Base-by-base conservation (phyloP, 2,797 vertebrate genomes). In the Ciconia nigra region DNA sequence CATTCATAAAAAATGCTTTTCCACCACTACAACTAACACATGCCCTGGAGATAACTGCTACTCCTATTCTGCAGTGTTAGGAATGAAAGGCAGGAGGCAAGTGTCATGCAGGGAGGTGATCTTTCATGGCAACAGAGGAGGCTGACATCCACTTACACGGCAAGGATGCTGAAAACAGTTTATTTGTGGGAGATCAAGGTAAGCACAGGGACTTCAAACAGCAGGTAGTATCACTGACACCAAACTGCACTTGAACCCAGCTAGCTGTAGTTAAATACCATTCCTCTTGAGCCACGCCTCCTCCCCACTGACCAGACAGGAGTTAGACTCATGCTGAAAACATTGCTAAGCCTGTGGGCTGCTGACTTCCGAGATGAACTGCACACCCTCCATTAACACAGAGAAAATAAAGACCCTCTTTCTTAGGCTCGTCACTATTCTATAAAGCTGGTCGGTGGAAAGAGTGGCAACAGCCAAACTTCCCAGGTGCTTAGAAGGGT, bases 371-470 rank as follows among this genome's bases (percentile, higher is more conserved):
- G 2, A 63, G 33, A 7, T 11, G 25, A 86, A 35, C 37, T 57
- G 26, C 29, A 28, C 65, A 31, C 24, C 26, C 35, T 20, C 28
- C 15, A 3, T 12, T 44, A 66, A 59, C 46, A 57, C 15, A 17
- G 4, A 13, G 7, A 17, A 80, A 70, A 73, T 10, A 63, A 69
- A 31, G 9, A 14, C 15, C 35, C 4, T 25, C 57, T 42, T 69
- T 37, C 61, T 58, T 37, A 26, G 31, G 28, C 46, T 70, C 33
- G 79, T 42, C 19, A 5, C n/a, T 65, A 17, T 5, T 49, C 65
- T 41, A 41, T 31, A 24, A 31, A 52, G n/a, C 49, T 57, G 3
- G 12, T 0, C 0, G 5, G 29, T 5, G 6, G 42, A 33, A 49
- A 54, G 10, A 70, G 17, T 11, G 15, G 42, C 70, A 84, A 28